phyloP scores from a whole-genome alignment of 2,797 vertebrate species.

The Benthosema pterotum region DNA sequence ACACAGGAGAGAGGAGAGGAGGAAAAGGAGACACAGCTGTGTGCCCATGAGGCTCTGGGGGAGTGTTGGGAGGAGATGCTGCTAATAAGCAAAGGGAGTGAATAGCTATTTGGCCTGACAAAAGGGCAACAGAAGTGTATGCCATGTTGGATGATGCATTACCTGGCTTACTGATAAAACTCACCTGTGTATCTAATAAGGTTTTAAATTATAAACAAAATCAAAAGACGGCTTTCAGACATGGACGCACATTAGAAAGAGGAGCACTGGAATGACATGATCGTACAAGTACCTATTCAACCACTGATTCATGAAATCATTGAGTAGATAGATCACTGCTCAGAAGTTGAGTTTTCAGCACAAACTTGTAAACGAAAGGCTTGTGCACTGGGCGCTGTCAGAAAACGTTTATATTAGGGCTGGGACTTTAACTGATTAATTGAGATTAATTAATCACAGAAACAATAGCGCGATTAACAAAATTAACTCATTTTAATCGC shows the following conservation, averaged over 20 bases:
- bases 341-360: conserved; percentile 30
- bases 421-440: too few relatives aligned
- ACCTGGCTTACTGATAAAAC: conserved; percentile 37
- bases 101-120: conserved; percentile 22
- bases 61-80: conserved; percentile 32
- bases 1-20: conserved; percentile 8
- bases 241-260: conserved; percentile 45
- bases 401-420: too few relatives aligned
- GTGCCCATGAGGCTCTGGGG: conserved; percentile 13
- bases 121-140: not conserved
- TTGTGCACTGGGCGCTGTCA: conserved; percentile 33
- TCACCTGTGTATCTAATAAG: conserved; percentile 24
- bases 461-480: too few relatives aligned
- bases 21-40: conserved; percentile 1
- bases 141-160: conserved; percentile 37
- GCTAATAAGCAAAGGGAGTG: conserved; percentile 50
- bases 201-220: conserved; percentile 33
- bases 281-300: conserved; percentile 1
- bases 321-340: not conserved
- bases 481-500: too few relatives aligned
- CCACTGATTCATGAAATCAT: conserved; percentile 22
- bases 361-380: conserved; percentile 3
- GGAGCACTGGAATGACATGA: conserved; percentile 32
- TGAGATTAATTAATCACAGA: too few relatives aligned
- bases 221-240: conserved; percentile 15